These are phyloP conservation scores for Gallinago undulata DNA, from an alignment of 2,113 vertebrate species.

Conservation along the genomic window DNA sequence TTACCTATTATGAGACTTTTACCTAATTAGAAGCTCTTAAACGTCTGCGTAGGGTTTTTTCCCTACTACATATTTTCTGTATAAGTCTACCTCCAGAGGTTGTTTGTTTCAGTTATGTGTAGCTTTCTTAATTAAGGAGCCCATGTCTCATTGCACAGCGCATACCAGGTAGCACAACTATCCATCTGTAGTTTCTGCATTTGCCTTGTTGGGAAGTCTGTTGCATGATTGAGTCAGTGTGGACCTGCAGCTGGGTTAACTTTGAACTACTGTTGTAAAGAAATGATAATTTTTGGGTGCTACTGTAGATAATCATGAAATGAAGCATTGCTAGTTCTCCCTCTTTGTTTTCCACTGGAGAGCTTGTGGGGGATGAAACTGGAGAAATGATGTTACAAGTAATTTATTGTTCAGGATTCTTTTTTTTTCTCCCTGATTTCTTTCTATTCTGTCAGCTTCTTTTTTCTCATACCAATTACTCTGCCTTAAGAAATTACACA, in stretches of 20 bases:
- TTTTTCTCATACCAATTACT: neutral
- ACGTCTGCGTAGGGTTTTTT: neutral
- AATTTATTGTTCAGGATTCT: neutral
- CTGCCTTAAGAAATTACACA: neutral
- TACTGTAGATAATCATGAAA: neutral
- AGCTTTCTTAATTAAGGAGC: neutral
- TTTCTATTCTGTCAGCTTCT: neutral
- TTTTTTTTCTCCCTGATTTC: neutral
- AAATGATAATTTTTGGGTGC: neutral
- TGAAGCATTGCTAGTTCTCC: neutral
- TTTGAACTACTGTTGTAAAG: neutral
- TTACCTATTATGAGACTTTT: neutral
- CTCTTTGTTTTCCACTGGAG: neutral
- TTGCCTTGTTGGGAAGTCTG: neutral
- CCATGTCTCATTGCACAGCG: neutral
- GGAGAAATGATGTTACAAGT: neutral
- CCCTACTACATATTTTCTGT: neutral
- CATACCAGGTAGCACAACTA: neutral
- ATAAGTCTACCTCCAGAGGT: neutral
- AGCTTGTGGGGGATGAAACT: neutral
- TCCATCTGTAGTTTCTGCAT: neutral
- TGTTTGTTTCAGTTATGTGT: neutral
- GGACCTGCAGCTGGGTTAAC: neutral
- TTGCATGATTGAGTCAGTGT: neutral
- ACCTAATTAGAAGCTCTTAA: neutral